Conservation (phyloP, 2,888 invertebrate species). For the Acronicta leporina region DNA sequence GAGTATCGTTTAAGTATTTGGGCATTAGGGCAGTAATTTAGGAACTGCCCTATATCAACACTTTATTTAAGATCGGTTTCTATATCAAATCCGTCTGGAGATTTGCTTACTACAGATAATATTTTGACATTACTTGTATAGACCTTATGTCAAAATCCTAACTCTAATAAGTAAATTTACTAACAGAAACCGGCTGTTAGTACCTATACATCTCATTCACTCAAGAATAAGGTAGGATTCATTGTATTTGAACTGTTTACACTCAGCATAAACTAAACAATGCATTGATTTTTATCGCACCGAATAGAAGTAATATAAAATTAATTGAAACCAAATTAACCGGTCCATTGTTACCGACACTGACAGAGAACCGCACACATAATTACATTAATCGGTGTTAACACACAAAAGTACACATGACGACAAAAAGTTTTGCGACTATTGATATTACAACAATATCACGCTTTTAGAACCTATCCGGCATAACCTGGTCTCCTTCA, state of each 20-base stretch:
- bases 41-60: not conserved
- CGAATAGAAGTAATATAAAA: slow-evolving; percentile 47
- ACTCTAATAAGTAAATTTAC: no score
- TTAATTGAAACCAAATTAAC: slow-evolving; percentile 50
- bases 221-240: not conserved
- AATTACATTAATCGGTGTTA: slow-evolving; percentile 82
- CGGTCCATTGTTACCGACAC: slow-evolving; percentile 47
- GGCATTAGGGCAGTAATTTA: no score
- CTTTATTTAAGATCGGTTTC: no score
- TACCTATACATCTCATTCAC: not conserved
- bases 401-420: slow-evolving; percentile 81
- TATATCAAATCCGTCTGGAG: no score
- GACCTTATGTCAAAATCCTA: no score
- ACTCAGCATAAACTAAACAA: slow-evolving; percentile 4
- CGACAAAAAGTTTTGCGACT: slow-evolving; percentile 84
- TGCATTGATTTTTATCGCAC: slow-evolving; percentile 14
- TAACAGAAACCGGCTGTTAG: no score
- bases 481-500: slow-evolving; percentile 65
- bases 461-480: slow-evolving; percentile 85
- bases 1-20: not conserved
- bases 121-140: no score
- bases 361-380: slow-evolving; percentile 72
- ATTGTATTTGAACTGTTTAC: not conserved
- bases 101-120: no score
- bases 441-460: slow-evolving; percentile 88